These are phyloP conservation scores for Poeciliopsis presidionis DNA, from an alignment of 2,797 vertebrate genomes.

Conservation along the genomic window DNA sequence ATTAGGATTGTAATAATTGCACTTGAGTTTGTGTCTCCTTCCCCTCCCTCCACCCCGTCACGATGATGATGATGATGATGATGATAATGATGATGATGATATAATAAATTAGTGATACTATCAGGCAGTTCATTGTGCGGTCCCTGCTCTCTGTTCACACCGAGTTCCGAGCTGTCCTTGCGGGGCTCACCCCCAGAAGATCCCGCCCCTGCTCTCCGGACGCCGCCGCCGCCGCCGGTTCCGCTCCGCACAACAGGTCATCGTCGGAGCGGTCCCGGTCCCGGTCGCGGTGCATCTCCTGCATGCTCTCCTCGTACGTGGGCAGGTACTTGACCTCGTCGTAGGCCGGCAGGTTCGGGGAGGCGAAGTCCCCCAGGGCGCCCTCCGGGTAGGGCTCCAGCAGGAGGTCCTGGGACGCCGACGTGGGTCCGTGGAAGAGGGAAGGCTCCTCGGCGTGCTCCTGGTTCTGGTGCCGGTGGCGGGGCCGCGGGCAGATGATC, in stretches of 20 bases:
- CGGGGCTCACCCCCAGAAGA: conserved; percentile 56
- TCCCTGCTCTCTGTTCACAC: conserved; percentile 63
- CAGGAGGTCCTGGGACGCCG: conserved; percentile 90
- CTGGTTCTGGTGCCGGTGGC: conserved; percentile 66
- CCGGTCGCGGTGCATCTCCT: conserved; percentile 78
- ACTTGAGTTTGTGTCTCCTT: conserved; percentile 69
- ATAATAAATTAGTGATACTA: conserved; percentile 43
- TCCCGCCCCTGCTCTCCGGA: conserved; percentile 60
- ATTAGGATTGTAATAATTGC: conserved; percentile 78
- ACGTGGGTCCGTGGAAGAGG: conserved; percentile 78
- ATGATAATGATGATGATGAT: not conserved
- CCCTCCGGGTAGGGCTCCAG: conserved; percentile 82
- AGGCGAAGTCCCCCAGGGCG: conserved; percentile 71
- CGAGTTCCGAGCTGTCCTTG: conserved; percentile 76
- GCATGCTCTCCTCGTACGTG: conserved; percentile 94
- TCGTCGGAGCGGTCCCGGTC: conserved; percentile 76
- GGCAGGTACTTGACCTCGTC: conserved; percentile 94
- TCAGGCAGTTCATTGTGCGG: conserved; percentile 20
- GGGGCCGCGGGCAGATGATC: conserved; percentile 89
- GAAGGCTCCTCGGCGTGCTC: conserved; percentile 77
- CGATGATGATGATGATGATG: not conserved
- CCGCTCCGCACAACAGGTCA: conserved; percentile 61
- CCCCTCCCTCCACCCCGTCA: not conserved
- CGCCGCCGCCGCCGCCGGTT: not conserved
- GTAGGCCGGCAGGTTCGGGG: conserved; percentile 89